These are phyloP conservation scores for Sprattus sprattus DNA, from an alignment of 2,113 vertebrate genomes.

Conservation along the genomic window DNA sequence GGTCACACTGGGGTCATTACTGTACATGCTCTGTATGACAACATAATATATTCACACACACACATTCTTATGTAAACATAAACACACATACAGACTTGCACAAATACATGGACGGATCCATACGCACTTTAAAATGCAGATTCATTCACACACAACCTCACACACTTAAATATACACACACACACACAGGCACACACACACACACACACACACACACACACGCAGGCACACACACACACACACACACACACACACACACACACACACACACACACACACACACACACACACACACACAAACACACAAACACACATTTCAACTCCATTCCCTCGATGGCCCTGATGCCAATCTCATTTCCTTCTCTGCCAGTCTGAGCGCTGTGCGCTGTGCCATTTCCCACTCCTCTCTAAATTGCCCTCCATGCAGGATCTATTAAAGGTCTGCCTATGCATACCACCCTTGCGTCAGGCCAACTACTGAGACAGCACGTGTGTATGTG, in stretches of 20 bases:
- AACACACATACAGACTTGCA: neutral
- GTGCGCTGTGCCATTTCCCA: neutral
- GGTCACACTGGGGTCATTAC: neutral
- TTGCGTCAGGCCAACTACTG: neutral
- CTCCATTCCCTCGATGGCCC: constrained; percentile 3
- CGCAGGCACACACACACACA: neutral
- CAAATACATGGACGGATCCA: neutral
- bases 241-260: neutral
- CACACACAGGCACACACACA: neutral
- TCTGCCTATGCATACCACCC: constrained; percentile 12
- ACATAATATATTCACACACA: neutral
- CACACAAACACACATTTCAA: neutral
- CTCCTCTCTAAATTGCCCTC: neutral
- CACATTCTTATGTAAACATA: neutral
- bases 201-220: neutral
- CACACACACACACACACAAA: constrained; percentile 1
- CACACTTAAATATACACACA: neutral
- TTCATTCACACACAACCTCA: neutral
- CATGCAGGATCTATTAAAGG: neutral
- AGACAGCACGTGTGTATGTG: neutral
- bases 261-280: constrained; percentile 10
- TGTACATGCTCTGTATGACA: neutral
- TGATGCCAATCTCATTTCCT: constrained; percentile 9
- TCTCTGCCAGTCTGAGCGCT: neutral
- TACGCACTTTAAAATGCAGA: neutral